Evolutionary conservation across 2,888 invertebrate genomes (phyloP).

Genomic region (Lepidonotus clava): DNA sequence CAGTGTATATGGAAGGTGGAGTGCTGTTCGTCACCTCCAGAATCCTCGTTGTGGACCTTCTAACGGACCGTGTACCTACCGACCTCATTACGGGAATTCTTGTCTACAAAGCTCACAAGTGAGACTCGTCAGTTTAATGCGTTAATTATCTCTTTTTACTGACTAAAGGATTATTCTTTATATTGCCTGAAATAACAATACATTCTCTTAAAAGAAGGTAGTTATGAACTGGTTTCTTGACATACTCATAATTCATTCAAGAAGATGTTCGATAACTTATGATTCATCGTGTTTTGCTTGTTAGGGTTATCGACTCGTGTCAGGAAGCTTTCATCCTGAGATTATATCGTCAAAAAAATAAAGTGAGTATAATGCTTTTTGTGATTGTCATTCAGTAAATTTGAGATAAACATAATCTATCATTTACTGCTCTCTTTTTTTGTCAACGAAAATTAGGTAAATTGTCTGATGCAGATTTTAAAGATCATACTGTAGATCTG

Average conservation of each 20-base stretch:
- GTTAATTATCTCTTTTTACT: too few relatives aligned
- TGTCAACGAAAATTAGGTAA: too few relatives aligned
- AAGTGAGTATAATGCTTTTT: slow-evolving; percentile 84
- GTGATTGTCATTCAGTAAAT: too few relatives aligned
- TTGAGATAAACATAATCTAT: too few relatives aligned
- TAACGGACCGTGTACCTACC: slow-evolving; percentile 94
- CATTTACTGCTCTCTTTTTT: too few relatives aligned
- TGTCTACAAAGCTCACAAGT: slow-evolving; percentile 91
- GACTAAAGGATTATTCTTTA: too few relatives aligned
- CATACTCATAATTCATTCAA: background rate
- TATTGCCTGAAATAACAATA: background rate
- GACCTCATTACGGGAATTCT: slow-evolving; percentile 94
- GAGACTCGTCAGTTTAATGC: slow-evolving; percentile 21
- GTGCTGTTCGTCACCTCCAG: slow-evolving; percentile 95
- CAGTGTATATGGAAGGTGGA: slow-evolving; percentile 94
- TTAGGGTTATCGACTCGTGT: slow-evolving; percentile 86
- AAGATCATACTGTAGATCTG: too few relatives aligned
- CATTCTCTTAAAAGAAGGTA: background rate
- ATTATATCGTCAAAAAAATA: slow-evolving; percentile 94
- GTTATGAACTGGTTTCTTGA: background rate
- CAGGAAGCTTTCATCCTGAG: slow-evolving; percentile 97
- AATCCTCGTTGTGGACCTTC: slow-evolving; percentile 96
- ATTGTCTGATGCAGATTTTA: too few relatives aligned
- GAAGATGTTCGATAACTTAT: too few relatives aligned
- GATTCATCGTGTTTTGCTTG: slow-evolving; percentile 17